Conservation (phyloP, 2,113 vertebrate species). For the Salminus brasiliensis region DNA sequence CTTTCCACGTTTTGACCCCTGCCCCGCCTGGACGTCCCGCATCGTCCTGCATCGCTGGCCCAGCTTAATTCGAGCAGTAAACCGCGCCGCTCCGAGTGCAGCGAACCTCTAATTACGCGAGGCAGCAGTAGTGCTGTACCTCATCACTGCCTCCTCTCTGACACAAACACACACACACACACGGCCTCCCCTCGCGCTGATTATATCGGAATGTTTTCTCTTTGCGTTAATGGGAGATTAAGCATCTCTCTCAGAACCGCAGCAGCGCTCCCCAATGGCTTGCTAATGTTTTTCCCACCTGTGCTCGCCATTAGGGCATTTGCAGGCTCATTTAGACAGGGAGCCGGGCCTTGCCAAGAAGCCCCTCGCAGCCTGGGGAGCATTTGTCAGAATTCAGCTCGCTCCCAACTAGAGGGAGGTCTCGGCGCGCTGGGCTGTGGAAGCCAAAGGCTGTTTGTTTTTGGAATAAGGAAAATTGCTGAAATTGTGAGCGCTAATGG, state of each 20-base stretch:
- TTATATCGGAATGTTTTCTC: constrained; percentile 64
- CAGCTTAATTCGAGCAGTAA: constrained; percentile 18
- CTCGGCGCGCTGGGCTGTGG: constrained; percentile 50
- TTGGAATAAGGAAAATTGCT: constrained; percentile 65
- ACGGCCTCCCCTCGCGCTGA: constrained; percentile 21
- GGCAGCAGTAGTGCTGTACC: constrained; percentile 43
- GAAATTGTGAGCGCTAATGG: constrained; percentile 61
- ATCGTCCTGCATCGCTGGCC: background rate
- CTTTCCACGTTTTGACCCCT: no score
- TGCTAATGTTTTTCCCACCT: constrained; percentile 62
- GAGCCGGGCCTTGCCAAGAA: constrained; percentile 54
- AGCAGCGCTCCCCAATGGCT: constrained; percentile 45
- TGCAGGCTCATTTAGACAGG: constrained; percentile 67
- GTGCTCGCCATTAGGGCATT: constrained; percentile 59
- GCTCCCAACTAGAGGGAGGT: constrained; percentile 47
- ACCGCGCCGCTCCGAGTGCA: constrained; percentile 46
- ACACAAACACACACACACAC: background rate
- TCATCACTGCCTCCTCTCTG: constrained; percentile 39
- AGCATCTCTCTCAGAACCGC: constrained; percentile 44
- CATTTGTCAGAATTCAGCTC: constrained; percentile 60
- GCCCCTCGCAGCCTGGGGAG: constrained; percentile 47
- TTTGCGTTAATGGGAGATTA: constrained; percentile 55
- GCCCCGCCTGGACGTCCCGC: background rate
- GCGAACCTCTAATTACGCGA: constrained; percentile 58
- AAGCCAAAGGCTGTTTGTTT: constrained; percentile 65